Base-by-base conservation (phyloP, 2,888 invertebrate genomes). In the Dioctria linearis region DNA sequence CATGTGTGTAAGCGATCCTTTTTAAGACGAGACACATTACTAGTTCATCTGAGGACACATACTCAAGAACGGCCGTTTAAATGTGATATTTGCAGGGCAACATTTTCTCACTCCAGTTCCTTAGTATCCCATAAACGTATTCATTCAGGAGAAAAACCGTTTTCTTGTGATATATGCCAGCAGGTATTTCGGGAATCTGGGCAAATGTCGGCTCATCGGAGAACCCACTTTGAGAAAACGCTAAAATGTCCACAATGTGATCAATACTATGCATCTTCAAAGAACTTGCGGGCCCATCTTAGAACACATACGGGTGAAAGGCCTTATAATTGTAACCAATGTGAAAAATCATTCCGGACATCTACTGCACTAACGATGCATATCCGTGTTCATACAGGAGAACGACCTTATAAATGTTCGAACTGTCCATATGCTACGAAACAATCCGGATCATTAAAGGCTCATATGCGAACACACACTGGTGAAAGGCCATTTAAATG, bases 261-360 rank as follows among this genome's bases (percentile, higher is more conserved):
- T 66, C 82, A 82, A 43, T 54, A 63, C 4, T 82, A 75, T 57
- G 78, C 82, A 5, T 80, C 80, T 39, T 82, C 82, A 8, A 82
- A 82, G 40, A 83, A 81, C 11, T 43, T 83, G 6, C 69, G 81
- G n/a, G 79, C 78, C 5, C 83, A 83, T 39, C 46, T 82, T 11
- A 57, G 82, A 3, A 82, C 80, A 4, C 83, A 83, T 59, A 82
- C 83, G 3, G 82, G 81, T 39, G 83, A 83, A 61, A 46, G 80
- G 40, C 83, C 83, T 9, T 83, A 82, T 63, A 79, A 65, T n/a
- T 83, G 83, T 71, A 80, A 65, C 25, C 66, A 73, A 42, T 83
- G 83, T 76, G 80, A 80, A 4, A 83, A 83, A 75, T 43, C 78
- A 4, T 83, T 83, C 46, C 80, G 82, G 9, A 82, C 82, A 3